A percentile compares a stretch with the other conserved stretches of the same genome.
These are phyloP conservation scores for Sceliomorpha sp. DNA, from an alignment of 2,888 invertebrate species.

Conservation along the genomic window DNA sequence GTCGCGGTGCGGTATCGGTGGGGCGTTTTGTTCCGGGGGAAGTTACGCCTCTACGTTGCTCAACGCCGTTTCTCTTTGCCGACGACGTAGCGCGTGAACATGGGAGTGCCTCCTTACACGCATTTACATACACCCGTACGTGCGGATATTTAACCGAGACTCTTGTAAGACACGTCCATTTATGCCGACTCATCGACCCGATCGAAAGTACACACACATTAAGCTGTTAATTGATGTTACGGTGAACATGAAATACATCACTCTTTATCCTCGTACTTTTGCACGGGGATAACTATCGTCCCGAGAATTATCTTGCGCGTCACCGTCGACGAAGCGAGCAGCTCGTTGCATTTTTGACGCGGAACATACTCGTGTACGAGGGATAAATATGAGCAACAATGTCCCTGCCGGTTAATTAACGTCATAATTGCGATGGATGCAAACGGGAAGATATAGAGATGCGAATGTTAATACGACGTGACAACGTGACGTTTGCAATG, in stretches of 20 bases:
- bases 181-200: constrained; percentile 26
- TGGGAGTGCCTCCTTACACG: constrained; percentile 17
- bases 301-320: too few relatives aligned
- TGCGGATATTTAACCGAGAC: constrained; percentile 29
- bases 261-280: not conserved
- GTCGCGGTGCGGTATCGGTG: constrained; percentile 5
- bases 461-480: too few relatives aligned
- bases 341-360: too few relatives aligned
- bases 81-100: constrained; percentile 1
- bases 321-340: too few relatives aligned
- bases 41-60: constrained; percentile 19
- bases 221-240: constrained; percentile 5
- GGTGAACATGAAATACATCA: constrained; percentile 10
- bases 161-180: constrained; percentile 30
- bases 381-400: too few relatives aligned
- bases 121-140: constrained; percentile 27
- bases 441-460: too few relatives aligned
- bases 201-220: constrained; percentile 20
- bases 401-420: too few relatives aligned
- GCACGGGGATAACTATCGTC: too few relatives aligned
- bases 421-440: too few relatives aligned
- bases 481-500: too few relatives aligned
- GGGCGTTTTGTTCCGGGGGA: constrained; percentile 33
- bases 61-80: not conserved
- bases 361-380: too few relatives aligned